Base-by-base conservation (phyloP, 2,113 vertebrate genomes). In the Zapus hudsonius region DNA sequence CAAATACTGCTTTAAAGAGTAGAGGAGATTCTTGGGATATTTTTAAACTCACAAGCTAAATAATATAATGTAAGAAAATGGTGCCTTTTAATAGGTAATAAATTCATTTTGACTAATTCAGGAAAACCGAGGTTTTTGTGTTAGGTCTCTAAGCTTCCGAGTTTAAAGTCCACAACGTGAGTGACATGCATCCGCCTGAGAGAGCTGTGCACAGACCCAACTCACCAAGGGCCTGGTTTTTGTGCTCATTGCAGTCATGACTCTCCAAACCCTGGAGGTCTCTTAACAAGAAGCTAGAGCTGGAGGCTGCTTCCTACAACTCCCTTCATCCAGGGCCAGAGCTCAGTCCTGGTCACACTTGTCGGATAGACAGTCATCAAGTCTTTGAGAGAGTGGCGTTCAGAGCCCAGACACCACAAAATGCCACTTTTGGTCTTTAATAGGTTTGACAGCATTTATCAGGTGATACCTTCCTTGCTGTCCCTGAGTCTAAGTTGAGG, bases 1-100 rank as follows among this genome's bases (percentile, higher is more conserved):
- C 66, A 92, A 95, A 87, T 57, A 36, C 15, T 12, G 12, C 82
- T 84, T 94, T 64, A 67, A 82, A 55, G 80, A 64, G 73, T 52
- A 31, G 84, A 78, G 57, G 70, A 11, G 4, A 74, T 80, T 72
- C 55, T 72, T 33, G 33, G 44, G 44, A 70, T 57, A 79, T 23
- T 90, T 86, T 78, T 84, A 40, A 81, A 85, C 23, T 85, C 42
- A 79, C n/a, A 75, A 75, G 84, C n/a, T 38, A 57, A 84, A 27
- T 47, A 47, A 55, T 42, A 6, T 79, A 76, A 79, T 89, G 80
- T 74, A 47, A 72, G n/a, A 78, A 55, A 66, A 27, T 2, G 20
- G 36, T 92, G 59, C 31, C 93, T 84, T 74, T 83, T 52, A 38
- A 63, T 42, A 59, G 55, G 16, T 42, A n/a, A 47, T 7, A 5